Conservation (phyloP, 2,888 invertebrate species). For the Dorcus hopei region DNA sequence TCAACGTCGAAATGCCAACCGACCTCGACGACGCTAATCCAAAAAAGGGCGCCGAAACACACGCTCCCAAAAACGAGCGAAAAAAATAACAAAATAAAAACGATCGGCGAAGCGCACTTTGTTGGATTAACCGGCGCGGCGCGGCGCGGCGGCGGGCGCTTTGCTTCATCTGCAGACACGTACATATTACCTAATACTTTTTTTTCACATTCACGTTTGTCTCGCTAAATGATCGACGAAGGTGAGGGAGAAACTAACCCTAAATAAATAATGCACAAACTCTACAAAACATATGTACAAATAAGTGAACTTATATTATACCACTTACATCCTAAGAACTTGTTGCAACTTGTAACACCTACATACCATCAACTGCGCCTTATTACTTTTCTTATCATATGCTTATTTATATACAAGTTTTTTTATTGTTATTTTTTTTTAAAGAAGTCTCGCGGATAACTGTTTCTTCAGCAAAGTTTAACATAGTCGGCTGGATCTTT, state of each 20-base stretch:
- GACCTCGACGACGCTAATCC: slow-evolving; percentile 2
- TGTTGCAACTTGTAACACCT: not conserved
- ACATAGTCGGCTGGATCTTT: too few relatives aligned
- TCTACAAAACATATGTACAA: slow-evolving; percentile 14
- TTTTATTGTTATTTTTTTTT: not conserved
- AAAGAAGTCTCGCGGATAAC: too few relatives aligned
- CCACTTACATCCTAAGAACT: not conserved
- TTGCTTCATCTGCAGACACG: not conserved
- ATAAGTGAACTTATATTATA: slow-evolving; percentile 12
- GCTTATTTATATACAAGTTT: not conserved
- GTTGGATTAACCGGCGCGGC: too few relatives aligned
- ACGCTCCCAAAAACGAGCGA: too few relatives aligned
- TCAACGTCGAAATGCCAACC: slow-evolving; percentile 7
- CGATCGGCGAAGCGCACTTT: too few relatives aligned
- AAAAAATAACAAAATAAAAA: too few relatives aligned
- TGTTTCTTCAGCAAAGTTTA: too few relatives aligned
- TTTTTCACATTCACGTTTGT: slow-evolving; percentile 16
- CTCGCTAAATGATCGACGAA: too few relatives aligned
- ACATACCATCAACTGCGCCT: too few relatives aligned
- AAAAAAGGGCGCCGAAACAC: slow-evolving; percentile 1
- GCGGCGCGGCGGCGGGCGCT: too few relatives aligned
- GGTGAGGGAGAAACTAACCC: not conserved
- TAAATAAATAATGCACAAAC: slow-evolving; percentile 17
- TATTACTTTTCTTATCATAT: too few relatives aligned
- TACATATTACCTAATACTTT: slow-evolving; percentile 20